These are phyloP conservation scores for Zaprionus ghesquierei DNA, from an alignment of 1,140 invertebrate species.

Conservation along the genomic window DNA sequence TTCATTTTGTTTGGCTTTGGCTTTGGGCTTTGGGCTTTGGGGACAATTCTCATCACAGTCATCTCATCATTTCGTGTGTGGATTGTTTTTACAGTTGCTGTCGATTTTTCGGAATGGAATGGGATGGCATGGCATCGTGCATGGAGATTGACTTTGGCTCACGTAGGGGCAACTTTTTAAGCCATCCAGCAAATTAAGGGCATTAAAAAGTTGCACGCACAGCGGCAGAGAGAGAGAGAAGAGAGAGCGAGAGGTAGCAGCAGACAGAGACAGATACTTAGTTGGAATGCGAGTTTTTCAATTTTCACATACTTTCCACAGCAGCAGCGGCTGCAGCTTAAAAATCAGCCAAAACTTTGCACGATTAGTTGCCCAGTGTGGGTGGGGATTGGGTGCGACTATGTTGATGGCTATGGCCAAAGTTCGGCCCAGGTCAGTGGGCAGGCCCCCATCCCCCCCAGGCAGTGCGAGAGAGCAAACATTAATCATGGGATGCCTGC, in stretches of 20 bases:
- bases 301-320: conserved; percentile 45
- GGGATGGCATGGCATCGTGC: neutral
- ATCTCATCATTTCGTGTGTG: conserved; percentile 14
- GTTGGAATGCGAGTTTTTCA: conserved; percentile 50
- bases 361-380: conserved; percentile 47
- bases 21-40: conserved; percentile 39
- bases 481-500: conserved; percentile 51
- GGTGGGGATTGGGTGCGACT: neutral
- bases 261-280: conserved; percentile 25
- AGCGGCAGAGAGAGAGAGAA: neutral
- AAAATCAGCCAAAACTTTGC: conserved; percentile 47
- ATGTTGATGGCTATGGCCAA: conserved; percentile 17
- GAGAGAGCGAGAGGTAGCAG: neutral
- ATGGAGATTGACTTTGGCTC: conserved; percentile 47
- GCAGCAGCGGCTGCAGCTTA: conserved; percentile 30
- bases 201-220: conserved; percentile 49
- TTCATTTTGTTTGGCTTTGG: conserved; percentile 27
- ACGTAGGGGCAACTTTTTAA: conserved; percentile 53
- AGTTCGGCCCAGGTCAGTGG: conserved; percentile 19
- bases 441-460: neutral
- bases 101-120: neutral
- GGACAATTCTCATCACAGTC: conserved; percentile 23
- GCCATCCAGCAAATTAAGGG: conserved; percentile 49
- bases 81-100: conserved; percentile 51
- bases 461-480: conserved; percentile 15